Conservation (phyloP, 2,797 vertebrate genomes). For the Sorex maritimensis region DNA sequence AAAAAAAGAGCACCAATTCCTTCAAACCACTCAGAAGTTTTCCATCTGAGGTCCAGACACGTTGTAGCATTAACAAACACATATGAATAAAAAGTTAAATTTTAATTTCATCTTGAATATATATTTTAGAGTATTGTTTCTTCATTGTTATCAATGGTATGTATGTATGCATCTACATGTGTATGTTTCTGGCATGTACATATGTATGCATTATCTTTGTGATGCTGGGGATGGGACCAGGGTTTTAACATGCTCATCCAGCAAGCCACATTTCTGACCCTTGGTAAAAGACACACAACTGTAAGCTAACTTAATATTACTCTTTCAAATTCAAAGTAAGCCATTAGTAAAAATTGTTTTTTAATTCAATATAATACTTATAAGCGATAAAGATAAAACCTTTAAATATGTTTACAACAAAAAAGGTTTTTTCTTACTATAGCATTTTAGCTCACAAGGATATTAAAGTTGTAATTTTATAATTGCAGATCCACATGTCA, state of each 20-base stretch:
- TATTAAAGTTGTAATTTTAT: no score
- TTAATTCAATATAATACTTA: conserved; percentile 28
- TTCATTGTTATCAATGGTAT: conserved; percentile 21
- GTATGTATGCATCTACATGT: not conserved
- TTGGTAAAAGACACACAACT: not conserved
- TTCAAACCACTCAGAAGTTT: conserved; percentile 14
- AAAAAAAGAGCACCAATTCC: not conserved
- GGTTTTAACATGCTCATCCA: no score
- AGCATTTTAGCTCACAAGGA: no score
- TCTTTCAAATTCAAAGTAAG: conserved; percentile 59
- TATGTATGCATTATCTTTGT: no score
- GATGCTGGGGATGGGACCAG: not conserved
- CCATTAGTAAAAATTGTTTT: conserved; percentile 38
- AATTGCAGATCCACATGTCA: no score
- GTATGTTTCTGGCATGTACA: no score
- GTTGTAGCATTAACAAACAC: not conserved
- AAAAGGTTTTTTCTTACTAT: no score
- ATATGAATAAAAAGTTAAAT: conserved; percentile 9
- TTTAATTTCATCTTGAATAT: conserved; percentile 5
- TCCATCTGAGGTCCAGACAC: not conserved
- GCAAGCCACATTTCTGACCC: not conserved
- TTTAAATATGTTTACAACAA: no score
- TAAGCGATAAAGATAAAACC: no score
- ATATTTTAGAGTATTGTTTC: conserved; percentile 14
- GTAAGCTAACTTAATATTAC: conserved; percentile 36